Conservation (phyloP, 2,797 vertebrate species). For the Acanthornis magna region DNA sequence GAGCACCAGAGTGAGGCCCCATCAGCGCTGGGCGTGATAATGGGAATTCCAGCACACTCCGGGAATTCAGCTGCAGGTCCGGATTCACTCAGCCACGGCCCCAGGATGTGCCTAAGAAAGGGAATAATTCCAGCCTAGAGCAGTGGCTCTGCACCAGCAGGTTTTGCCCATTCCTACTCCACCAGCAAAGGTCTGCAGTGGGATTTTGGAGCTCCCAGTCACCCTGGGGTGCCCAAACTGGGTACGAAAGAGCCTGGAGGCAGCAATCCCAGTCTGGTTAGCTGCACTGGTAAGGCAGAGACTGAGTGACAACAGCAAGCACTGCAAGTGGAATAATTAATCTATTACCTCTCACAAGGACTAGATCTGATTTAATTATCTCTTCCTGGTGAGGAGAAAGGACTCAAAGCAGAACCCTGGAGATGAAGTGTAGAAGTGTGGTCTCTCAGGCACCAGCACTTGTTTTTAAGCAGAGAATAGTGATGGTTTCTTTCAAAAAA, state of each 20-base stretch:
- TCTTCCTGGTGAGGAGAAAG: not conserved
- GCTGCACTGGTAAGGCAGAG: slow-evolving; percentile 13
- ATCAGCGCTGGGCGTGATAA: not conserved
- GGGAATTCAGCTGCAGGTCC: not conserved
- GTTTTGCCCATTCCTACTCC: not conserved
- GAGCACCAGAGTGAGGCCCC: not conserved
- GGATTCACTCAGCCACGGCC: not conserved
- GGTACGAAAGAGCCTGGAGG: not conserved
- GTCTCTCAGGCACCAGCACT: not conserved
- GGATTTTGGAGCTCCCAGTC: not conserved
- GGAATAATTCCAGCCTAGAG: not conserved
- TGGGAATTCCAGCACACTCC: not conserved
- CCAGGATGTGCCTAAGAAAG: not conserved
- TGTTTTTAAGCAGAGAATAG: not conserved
- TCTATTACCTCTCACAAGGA: slow-evolving; percentile 38
- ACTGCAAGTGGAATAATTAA: slow-evolving; percentile 49
- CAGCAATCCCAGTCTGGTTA: not conserved
- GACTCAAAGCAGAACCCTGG: slow-evolving; percentile 11
- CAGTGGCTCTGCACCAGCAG: not conserved
- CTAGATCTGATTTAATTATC: slow-evolving; percentile 61
- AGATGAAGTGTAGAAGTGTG: not conserved
- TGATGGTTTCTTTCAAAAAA: not conserved
- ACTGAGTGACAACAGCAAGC: slow-evolving; percentile 21
- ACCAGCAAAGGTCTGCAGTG: not conserved
- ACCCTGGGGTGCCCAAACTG: not conserved